These are phyloP conservation scores for Drosophila serrata DNA, from an alignment of 1,140 invertebrate genomes.

Conservation along the genomic window DNA sequence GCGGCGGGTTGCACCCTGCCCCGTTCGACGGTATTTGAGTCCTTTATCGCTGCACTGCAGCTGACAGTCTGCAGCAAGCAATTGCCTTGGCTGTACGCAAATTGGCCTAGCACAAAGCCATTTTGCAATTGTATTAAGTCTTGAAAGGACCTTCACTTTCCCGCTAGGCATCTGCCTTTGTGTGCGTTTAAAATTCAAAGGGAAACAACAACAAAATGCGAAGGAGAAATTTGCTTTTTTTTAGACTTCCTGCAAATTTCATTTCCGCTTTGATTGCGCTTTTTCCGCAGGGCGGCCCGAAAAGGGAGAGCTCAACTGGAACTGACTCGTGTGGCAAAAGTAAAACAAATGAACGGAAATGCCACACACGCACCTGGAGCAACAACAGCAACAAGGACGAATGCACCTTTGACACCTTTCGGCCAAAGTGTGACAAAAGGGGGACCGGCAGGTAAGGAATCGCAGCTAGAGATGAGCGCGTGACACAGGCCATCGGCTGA, in stretches of 20 bases:
- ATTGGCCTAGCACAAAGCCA: slow-evolving; percentile 73
- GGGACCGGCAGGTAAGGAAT: slow-evolving; percentile 30
- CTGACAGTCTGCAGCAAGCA: slow-evolving; percentile 46
- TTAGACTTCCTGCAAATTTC: slow-evolving; percentile 80
- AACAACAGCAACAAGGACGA: slow-evolving; percentile 56
- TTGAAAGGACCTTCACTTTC: slow-evolving; percentile 20
- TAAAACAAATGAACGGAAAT: slow-evolving; percentile 84
- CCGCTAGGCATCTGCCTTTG: slow-evolving; percentile 11
- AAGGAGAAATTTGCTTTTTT: slow-evolving; percentile 22
- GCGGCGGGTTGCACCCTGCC: slow-evolving; percentile 6
- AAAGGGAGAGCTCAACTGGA: not conserved
- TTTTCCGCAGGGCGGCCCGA: slow-evolving; percentile 62
- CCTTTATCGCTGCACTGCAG: slow-evolving; percentile 70
- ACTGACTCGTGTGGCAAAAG: slow-evolving; percentile 60
- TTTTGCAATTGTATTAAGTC: slow-evolving; percentile 76
- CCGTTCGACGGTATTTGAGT: not conserved
- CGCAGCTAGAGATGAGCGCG: slow-evolving; percentile 42
- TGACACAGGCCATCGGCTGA: slow-evolving; percentile 12
- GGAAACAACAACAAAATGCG: slow-evolving; percentile 24
- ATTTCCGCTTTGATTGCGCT: slow-evolving; percentile 84
- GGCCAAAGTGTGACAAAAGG: slow-evolving; percentile 77
- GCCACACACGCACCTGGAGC: slow-evolving; percentile 73
- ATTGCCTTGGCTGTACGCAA: slow-evolving; percentile 49
- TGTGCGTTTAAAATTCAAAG: slow-evolving; percentile 54
- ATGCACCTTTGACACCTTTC: slow-evolving; percentile 81